phyloP scores from a whole-genome alignment of 2,888 invertebrate species.

The Tillus elongatus region DNA sequence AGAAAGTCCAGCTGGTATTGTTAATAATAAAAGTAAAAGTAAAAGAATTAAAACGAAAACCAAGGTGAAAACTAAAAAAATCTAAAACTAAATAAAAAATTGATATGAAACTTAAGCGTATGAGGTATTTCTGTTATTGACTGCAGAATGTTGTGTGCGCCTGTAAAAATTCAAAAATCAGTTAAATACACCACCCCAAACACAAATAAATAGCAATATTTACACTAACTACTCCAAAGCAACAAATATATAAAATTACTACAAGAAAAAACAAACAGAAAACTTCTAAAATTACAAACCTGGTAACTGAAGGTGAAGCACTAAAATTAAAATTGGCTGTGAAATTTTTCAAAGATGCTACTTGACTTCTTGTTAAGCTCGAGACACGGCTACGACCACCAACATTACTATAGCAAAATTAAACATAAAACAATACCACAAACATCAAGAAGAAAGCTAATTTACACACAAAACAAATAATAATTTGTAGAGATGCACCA shows the following conservation, averaged over 20 bases:
- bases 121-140: constrained; percentile 29
- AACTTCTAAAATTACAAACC: no score
- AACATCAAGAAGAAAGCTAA: constrained; percentile 12
- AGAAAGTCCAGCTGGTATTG: no score
- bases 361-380: constrained; percentile 49
- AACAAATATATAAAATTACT: no score
- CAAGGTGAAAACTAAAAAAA: constrained; percentile 11
- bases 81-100: constrained; percentile 10
- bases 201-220: no score
- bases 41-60: constrained; percentile 13
- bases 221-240: no score
- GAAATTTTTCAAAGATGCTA: constrained; percentile 47
- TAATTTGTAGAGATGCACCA: no score
- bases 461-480: no score
- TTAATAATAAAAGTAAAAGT: constrained; percentile 12
- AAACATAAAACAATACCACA: constrained; percentile 11
- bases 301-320: constrained; percentile 40
- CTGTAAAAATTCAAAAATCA: no score
- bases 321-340: constrained; percentile 47
- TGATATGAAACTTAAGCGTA: constrained; percentile 29
- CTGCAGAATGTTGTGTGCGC: constrained; percentile 27
- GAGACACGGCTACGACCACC: constrained; percentile 48
- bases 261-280: no score
- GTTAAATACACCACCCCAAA: no score
- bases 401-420: constrained; percentile 36